Percentiles rank a stretch among this genome's conserved stretches.
These are phyloP conservation scores for Aethes cnicana DNA, from an alignment of 2,888 invertebrate genomes.

Conservation along the genomic window DNA sequence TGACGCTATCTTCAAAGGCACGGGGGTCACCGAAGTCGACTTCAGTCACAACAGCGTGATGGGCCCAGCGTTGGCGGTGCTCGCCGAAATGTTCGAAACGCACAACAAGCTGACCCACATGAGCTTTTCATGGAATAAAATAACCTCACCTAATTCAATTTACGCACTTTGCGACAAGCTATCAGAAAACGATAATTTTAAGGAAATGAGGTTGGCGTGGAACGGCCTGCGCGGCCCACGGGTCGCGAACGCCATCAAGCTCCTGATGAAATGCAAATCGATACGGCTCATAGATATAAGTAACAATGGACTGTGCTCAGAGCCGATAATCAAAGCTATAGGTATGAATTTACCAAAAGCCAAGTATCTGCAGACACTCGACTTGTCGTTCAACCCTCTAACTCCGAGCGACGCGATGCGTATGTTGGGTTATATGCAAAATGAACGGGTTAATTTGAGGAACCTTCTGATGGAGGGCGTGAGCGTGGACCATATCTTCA, in stretches of 20 bases:
- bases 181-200: slow-evolving; percentile 35
- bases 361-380: slow-evolving; percentile 42
- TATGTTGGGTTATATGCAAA: slow-evolving; percentile 41
- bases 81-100: slow-evolving; percentile 43
- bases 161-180: slow-evolving; percentile 39
- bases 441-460: slow-evolving; percentile 39
- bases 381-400: slow-evolving; percentile 55
- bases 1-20: slow-evolving; percentile 39
- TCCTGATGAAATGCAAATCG: slow-evolving; percentile 35
- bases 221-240: slow-evolving; percentile 39
- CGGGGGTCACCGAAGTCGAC: slow-evolving; percentile 39
- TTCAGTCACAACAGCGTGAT: slow-evolving; percentile 45
- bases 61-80: slow-evolving; percentile 40
- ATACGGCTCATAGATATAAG: slow-evolving; percentile 38
- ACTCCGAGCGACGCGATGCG: slow-evolving; percentile 43
- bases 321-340: slow-evolving; percentile 40
- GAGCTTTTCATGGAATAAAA: slow-evolving; percentile 51
- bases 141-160: slow-evolving; percentile 36
- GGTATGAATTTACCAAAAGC: slow-evolving; percentile 37
- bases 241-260: background rate
- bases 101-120: slow-evolving; percentile 42
- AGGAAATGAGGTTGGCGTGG: slow-evolving; percentile 47
- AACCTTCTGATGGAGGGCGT: slow-evolving; percentile 49
- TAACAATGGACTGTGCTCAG: slow-evolving; percentile 40
- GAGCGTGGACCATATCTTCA: slow-evolving; percentile 45